Evolutionary conservation across 2,888 invertebrate genomes (phyloP).

Genomic region (Chromoteleia sp.): DNA sequence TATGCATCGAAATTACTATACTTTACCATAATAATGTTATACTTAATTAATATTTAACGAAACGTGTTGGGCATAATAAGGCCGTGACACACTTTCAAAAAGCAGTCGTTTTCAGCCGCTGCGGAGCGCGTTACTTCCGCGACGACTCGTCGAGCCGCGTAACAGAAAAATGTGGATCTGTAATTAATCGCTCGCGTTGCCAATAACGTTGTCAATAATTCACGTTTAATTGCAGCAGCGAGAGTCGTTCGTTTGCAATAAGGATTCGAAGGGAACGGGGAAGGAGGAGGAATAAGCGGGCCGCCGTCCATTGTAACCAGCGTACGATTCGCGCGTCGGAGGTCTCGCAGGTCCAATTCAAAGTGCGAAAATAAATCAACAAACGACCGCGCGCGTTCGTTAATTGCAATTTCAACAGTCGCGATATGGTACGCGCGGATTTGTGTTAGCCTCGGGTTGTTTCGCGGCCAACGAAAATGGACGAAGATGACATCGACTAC

Average conservation of each 20-base stretch:
- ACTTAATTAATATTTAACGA: slow-evolving; percentile 26
- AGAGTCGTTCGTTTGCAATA: too few species aligned
- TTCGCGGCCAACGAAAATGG: slow-evolving; percentile 7
- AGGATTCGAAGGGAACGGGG: too few species aligned
- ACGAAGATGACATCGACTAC: slow-evolving; percentile 43
- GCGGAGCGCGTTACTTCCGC: too few species aligned
- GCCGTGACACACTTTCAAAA: slow-evolving; percentile 26
- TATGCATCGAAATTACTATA: too few species aligned
- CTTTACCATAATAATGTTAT: too few species aligned
- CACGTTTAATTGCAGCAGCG: too few species aligned
- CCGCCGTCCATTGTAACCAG: too few species aligned
- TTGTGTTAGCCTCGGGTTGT: neutral
- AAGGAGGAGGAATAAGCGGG: too few species aligned
- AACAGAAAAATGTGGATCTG: too few species aligned
- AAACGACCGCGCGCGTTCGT: neutral
- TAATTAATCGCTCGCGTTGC: too few species aligned
- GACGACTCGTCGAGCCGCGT: too few species aligned
- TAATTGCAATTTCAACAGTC: neutral
- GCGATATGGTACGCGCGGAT: neutral
- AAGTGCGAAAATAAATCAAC: slow-evolving; percentile 17
- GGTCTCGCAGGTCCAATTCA: slow-evolving; percentile 3
- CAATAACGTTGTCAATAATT: too few species aligned
- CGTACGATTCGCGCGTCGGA: neutral
- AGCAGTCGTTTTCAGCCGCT: neutral
- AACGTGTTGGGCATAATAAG: slow-evolving; percentile 12